Evolutionary conservation across 1,140 invertebrate genomes (phyloP).

Genomic region (Chrysomallon squamiferum): DNA sequence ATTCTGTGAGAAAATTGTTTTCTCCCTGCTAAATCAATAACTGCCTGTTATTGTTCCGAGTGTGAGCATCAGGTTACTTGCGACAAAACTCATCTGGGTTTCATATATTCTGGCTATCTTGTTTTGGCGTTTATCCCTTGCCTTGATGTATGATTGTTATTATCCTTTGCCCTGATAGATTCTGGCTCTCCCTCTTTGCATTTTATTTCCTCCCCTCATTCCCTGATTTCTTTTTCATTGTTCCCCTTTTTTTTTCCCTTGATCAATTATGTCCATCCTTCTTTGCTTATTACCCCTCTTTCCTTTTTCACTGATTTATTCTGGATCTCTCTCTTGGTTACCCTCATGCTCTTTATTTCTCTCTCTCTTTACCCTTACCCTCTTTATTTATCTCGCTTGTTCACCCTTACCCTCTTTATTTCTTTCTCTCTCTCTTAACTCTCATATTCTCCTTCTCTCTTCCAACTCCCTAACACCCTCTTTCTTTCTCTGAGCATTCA

Average conservation of each 20-base stretch:
- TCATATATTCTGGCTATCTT: no score
- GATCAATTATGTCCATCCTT: background rate
- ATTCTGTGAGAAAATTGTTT: conserved; percentile 22
- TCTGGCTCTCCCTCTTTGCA: background rate
- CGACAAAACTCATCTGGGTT: background rate
- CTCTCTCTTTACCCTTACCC: background rate
- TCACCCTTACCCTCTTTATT: background rate
- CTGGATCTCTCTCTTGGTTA: background rate
- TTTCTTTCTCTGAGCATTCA: no score
- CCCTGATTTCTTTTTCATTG: background rate
- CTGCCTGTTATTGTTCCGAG: conserved; percentile 2
- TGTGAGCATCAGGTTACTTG: conserved; percentile 4
- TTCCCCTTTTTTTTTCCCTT: background rate
- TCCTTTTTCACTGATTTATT: conserved; percentile 3
- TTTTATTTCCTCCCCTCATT: background rate
- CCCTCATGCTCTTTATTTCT: no score
- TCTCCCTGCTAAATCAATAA: conserved; percentile 15
- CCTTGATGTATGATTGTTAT: no score
- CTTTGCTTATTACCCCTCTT: background rate
- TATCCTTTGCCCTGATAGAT: no score
- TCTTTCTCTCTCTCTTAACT: conserved; percentile 5
- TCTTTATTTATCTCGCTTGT: background rate
- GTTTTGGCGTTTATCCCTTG: no score
- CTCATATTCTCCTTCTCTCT: background rate
- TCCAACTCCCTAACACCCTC: background rate